These are phyloP conservation scores for Gadopsis marmoratus DNA, from an alignment of 2,797 vertebrate genomes.

Conservation along the genomic window DNA sequence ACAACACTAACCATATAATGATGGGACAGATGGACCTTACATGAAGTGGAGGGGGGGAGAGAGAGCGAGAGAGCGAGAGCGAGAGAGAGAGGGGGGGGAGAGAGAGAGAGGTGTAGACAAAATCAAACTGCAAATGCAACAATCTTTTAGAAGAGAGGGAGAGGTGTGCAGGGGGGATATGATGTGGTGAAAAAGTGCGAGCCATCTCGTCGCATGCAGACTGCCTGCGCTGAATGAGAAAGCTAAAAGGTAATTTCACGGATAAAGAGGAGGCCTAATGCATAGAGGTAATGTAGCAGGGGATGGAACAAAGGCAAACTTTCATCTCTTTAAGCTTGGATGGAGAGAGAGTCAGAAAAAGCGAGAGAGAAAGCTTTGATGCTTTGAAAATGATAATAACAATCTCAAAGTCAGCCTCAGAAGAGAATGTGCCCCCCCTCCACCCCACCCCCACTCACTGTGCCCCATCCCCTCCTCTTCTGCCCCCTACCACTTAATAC, in stretches of 20 bases:
- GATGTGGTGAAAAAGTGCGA: conserved; percentile 86
- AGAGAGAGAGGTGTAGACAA: conserved; percentile 72
- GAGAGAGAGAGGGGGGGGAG: conserved; percentile 46
- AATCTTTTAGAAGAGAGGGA: conserved; percentile 73
- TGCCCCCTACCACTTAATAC: conserved; percentile 87
- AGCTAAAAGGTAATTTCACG: conserved; percentile 93
- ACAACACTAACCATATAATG: conserved; percentile 85
- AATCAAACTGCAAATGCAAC: conserved; percentile 85
- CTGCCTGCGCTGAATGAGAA: conserved; percentile 89
- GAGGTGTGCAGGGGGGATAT: conserved; percentile 70
- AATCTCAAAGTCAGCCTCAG: conserved; percentile 87
- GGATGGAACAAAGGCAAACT: conserved; percentile 91
- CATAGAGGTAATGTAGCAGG: conserved; percentile 90
- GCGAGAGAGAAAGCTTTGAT: conserved; percentile 88
- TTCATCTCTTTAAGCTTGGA: conserved; percentile 92
- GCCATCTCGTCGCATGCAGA: conserved; percentile 87
- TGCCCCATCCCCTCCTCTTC: conserved; percentile 75
- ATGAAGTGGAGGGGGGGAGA: conserved; percentile 65
- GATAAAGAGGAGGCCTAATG: conserved; percentile 91
- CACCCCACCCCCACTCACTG: conserved; percentile 26
- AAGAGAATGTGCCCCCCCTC: conserved; percentile 83
- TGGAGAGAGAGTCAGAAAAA: conserved; percentile 87
- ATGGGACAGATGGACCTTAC: conserved; percentile 81
- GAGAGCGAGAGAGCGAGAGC: conserved; percentile 32
- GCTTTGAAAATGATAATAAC: conserved; percentile 93